Evolutionary conservation across 2,888 invertebrate species (phyloP), one percentile per base, ranked within the genome.

Genomic region (Drosophila mercatorum): DNA sequence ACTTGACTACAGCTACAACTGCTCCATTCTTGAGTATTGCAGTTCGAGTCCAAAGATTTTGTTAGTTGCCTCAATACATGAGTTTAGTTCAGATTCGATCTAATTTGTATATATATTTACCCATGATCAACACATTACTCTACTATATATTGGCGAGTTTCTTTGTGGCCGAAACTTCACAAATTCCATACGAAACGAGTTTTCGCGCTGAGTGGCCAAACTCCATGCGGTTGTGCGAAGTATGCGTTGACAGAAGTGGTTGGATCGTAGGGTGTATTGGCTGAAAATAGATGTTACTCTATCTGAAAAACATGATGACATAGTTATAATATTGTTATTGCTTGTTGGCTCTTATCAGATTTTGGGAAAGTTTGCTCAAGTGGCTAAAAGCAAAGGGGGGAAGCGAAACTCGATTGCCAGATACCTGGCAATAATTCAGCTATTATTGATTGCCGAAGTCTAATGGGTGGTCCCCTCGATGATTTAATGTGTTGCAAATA

Each of bases 291-390:
- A 62, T 55, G 55, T 14, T 44, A 49, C 47, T 44, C 57, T 58
- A 34, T 59, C 55, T 62, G 51, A 55, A 17, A 60, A 47, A 60
- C n/a, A 51, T 56, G 51, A 60, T 65, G 52, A 60, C 52, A 56
- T 64, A 52, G 64, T 60, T 63, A 57, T 59, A 47, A 65, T 58
- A 55, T 38, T 38, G 53, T 58, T 46, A 58, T 61, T 58, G 53
- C 43, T 17, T 64, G 38, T 31, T 64, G 6, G n/a, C 26, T 43
- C 26, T 68, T 58, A 66, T 68, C 46, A 43, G 58, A 63, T 52
- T 55, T 68, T 53, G 59, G 59, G 63, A 70, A 71, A 67, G 41
- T 58, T 68, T 57, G 64, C 56, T 57, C 38, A 59, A 60, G 63
- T 72, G 73, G 43, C 41, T n/a, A 52, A 44, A 44, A 44, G 11